Evolutionary conservation across 2,113 vertebrate genomes (phyloP).

Genomic region (Gobio gobio): DNA sequence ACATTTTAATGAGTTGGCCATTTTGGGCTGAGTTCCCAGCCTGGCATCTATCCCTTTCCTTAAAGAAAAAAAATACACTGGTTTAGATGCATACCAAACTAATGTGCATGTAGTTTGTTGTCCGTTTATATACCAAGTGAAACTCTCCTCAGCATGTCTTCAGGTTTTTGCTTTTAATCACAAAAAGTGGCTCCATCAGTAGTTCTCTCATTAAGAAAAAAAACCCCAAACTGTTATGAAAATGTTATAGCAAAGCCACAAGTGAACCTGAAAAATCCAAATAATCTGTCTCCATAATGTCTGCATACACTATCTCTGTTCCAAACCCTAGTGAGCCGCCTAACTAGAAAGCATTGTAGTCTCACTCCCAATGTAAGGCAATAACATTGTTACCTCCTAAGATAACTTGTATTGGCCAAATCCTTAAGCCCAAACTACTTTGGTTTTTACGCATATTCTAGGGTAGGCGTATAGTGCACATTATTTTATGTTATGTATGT

Average conservation of each 20-base stretch:
- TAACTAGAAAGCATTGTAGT: background rate
- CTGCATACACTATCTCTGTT: background rate
- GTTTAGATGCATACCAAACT: conserved; percentile 13
- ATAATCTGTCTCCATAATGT: background rate
- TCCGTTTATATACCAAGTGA: background rate
- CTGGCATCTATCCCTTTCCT: conserved; percentile 39
- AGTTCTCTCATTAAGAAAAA: background rate
- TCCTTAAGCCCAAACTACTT: too few relatives aligned
- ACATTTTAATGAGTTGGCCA: conserved; percentile 56
- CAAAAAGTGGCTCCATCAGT: conserved; percentile 5
- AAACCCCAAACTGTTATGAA: background rate
- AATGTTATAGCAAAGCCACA: conserved; percentile 11
- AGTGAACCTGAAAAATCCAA: background rate
- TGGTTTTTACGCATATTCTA: too few relatives aligned
- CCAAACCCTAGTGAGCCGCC: background rate
- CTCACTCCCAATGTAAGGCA: background rate
- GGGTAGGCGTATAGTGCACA: too few relatives aligned
- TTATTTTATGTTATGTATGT: background rate
- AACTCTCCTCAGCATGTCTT: background rate
- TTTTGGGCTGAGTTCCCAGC: conserved; percentile 47
- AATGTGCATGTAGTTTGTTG: background rate
- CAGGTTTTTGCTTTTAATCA: conserved; percentile 3
- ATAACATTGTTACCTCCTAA: background rate
- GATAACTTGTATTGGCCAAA: background rate
- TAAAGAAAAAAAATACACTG: background rate